These are phyloP conservation scores for Enteromius fasciolatus DNA, from an alignment of 2,797 vertebrate genomes.

Conservation along the genomic window DNA sequence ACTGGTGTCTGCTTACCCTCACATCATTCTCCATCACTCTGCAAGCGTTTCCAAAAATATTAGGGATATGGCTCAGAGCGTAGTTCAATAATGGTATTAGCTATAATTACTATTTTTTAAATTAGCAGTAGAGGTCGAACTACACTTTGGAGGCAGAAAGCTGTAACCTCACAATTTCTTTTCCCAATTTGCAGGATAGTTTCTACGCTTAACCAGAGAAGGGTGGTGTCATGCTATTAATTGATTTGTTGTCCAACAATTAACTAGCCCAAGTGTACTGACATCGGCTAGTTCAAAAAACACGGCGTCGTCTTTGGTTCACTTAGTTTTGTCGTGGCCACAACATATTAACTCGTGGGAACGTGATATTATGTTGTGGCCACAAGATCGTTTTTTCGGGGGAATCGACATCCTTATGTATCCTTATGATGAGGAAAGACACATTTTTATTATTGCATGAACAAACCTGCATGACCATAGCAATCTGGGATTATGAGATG, in stretches of 20 bases:
- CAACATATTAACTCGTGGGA: too few species aligned
- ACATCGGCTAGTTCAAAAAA: neutral
- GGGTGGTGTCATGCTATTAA: neutral
- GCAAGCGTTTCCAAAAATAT: constrained; percentile 2
- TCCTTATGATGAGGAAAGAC: too few species aligned
- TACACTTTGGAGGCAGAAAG: neutral
- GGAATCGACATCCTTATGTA: too few species aligned
- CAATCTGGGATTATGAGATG: too few species aligned
- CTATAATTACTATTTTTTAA: neutral
- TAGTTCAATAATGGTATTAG: neutral
- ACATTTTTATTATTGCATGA: too few species aligned
- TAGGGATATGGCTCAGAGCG: neutral
- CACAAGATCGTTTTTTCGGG: too few species aligned
- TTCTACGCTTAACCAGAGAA: neutral
- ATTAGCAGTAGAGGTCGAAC: neutral
- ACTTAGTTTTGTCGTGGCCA: too few species aligned
- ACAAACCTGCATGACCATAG: too few species aligned
- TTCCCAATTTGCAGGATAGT: neutral
- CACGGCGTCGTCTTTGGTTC: too few species aligned
- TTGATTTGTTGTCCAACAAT: neutral
- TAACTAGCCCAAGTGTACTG: too few species aligned
- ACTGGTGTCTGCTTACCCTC: neutral
- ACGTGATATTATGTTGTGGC: too few species aligned
- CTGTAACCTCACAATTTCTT: neutral
- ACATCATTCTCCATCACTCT: neutral